Evolutionary conservation across 2,888 invertebrate species (phyloP).

Genomic region (Polyommatus icarus): DNA sequence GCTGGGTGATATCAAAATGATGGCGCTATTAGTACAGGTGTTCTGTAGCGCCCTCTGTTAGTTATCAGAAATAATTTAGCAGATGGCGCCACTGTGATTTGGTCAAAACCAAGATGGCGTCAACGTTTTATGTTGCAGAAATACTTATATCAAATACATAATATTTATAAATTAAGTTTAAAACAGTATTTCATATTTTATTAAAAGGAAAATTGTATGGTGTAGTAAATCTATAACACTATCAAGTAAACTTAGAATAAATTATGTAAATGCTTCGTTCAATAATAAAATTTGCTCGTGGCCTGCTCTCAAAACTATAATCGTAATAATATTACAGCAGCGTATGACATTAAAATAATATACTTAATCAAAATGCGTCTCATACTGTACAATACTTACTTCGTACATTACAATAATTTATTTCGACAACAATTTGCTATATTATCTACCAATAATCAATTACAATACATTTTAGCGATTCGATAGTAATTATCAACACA

Average conservation of each 20-base stretch:
- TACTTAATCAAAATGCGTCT: not conserved
- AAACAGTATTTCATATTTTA: not conserved
- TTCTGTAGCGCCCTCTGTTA: not conserved
- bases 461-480: slow-evolving; percentile 27
- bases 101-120: not conserved
- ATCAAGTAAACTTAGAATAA: slow-evolving; percentile 23
- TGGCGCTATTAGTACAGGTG: not conserved
- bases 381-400: not conserved
- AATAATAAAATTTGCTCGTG: slow-evolving; percentile 11
- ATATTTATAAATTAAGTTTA: not conserved
- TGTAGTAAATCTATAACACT: not conserved
- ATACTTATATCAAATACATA: not conserved
- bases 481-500: slow-evolving; percentile 10
- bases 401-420: slow-evolving; percentile 23
- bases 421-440: slow-evolving; percentile 19
- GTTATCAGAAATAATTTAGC: not conserved
- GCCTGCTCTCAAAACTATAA: not conserved
- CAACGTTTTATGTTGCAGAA: not conserved
- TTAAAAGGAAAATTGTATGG: not conserved
- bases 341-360: not conserved
- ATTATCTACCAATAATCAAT: slow-evolving; percentile 16
- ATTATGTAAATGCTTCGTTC: slow-evolving; percentile 28
- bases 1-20: not conserved
- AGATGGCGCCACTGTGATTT: not conserved
- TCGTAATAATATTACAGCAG: not conserved